Percentiles rank a stretch among this genome's conserved stretches.
These are phyloP conservation scores for Erethizon dorsatum DNA, from an alignment of 2,797 vertebrate genomes.

Conservation along the genomic window DNA sequence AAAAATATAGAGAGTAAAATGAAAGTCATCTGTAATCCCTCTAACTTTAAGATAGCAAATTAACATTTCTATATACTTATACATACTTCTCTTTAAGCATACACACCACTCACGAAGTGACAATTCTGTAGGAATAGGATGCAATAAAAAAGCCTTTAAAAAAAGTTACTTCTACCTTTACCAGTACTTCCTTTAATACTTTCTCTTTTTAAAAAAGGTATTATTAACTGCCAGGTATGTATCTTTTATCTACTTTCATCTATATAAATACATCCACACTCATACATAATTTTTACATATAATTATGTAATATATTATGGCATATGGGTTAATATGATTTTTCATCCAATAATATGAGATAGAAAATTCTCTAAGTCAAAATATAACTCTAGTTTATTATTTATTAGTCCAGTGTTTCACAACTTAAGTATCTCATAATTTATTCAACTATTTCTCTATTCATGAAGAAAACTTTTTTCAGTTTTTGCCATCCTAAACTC, in stretches of 20 bases:
- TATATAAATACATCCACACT: not conserved
- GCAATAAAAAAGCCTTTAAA: slow-evolving; percentile 38
- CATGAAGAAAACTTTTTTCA: not conserved
- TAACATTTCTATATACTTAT: slow-evolving; percentile 24
- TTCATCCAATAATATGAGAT: not conserved
- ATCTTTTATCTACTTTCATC: slow-evolving; percentile 40
- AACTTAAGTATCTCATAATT: not conserved
- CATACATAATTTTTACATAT: not conserved
- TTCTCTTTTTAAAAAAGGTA: not conserved
- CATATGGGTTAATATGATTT: not conserved
- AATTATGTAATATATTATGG: not conserved
- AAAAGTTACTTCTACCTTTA: not conserved
- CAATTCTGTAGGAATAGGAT: slow-evolving; percentile 17
- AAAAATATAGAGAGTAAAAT: slow-evolving; percentile 44
- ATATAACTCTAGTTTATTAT: slow-evolving; percentile 26
- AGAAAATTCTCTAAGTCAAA: slow-evolving; percentile 1
- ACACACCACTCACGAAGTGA: not conserved
- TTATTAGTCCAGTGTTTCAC: slow-evolving; percentile 39
- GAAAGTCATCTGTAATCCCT: not conserved
- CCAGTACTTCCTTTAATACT: not conserved
- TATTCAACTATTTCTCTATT: not conserved
- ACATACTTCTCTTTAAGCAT: not conserved
- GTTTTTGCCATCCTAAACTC: slow-evolving; percentile 22
- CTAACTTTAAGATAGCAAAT: slow-evolving; percentile 29
- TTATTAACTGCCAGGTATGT: not conserved